Conservation (phyloP, 2,113 vertebrate species). For the Labeo rohita region DNA sequence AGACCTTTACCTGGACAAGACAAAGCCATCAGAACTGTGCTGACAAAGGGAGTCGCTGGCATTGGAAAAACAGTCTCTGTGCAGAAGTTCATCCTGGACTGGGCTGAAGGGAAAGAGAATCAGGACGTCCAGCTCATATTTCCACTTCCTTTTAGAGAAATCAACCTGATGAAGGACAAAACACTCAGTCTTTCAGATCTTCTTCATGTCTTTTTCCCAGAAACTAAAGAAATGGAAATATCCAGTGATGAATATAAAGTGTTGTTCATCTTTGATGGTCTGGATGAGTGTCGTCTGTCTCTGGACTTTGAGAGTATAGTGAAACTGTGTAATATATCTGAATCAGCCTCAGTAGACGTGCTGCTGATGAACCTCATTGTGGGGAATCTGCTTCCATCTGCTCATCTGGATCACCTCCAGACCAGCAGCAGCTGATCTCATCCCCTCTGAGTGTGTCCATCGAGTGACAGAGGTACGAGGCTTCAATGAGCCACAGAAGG, state of each 20-base stretch:
- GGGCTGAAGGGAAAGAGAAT: constrained; percentile 7
- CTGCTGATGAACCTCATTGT: too few species aligned
- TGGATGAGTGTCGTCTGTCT: too few species aligned
- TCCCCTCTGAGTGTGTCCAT: too few species aligned
- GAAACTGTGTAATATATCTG: too few species aligned
- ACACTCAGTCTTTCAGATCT: not conserved
- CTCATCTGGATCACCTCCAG: too few species aligned
- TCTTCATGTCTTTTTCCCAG: not conserved
- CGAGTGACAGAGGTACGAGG: too few species aligned
- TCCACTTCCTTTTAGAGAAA: not conserved
- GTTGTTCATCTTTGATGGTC: too few species aligned
- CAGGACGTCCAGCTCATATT: not conserved
- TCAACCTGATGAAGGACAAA: not conserved
- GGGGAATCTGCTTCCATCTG: too few species aligned
- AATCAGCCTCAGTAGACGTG: too few species aligned
- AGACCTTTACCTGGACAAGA: constrained; percentile 12
- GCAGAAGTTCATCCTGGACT: constrained; percentile 1
- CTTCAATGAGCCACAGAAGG: too few species aligned
- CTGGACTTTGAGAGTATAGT: too few species aligned
- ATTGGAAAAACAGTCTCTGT: constrained; percentile 8
- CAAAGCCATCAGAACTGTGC: not conserved
- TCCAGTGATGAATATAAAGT: not conserved
- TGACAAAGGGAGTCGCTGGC: not conserved
- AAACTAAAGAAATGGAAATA: not conserved
- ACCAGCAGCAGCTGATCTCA: too few species aligned